Evolutionary conservation across 1,140 invertebrate genomes (phyloP), one percentile per base, ranked within the genome.

Genomic region (Dendrolimus punctatus): DNA sequence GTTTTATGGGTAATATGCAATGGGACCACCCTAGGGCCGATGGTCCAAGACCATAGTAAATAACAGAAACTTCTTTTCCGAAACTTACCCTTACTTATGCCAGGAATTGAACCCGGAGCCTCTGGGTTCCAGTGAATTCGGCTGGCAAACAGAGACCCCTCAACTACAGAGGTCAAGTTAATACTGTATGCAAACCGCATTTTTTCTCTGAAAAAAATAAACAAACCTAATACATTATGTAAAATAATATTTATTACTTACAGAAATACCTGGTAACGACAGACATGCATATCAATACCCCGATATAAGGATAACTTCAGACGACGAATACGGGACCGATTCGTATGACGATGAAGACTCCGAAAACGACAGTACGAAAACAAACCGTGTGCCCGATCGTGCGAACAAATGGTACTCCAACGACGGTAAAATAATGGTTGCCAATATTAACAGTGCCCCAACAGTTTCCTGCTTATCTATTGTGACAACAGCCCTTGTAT

Each of bases 361-460:
- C 5, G 71, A 68, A 40, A 65, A 53, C 23, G 68, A 77, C 36
- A 68, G 68, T 6, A 66, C 72, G 38, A 82, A 82, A 54, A 82
- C 71, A 54, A 85, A 85, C 60, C 57, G 82, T 38, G 80, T 85
- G 2, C 76, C 77, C 41, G 82, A 84, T 55, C 71, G 79, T 8
- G 82, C 82, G 0, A 85, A 85, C 65, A 85, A 85, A 70, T 85
- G 80, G 82, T 85, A 82, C 68, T 68, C 80, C 5, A 84, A 82
- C 49, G 80, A 85, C 46, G 79, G 74, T 23, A 85, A 85, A 70
- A 50, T 71, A 43, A 57, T 75, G 38, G 64, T 75, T 49, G 66
- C 68, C 9, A 58, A 59, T 38, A 56, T 63, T 9, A 78, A 69
- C 44, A 50, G 50, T 39, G 69, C 63, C 36, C 47, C 51, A 40